Evolutionary conservation across 2,888 invertebrate species (phyloP), one percentile per base, ranked within the genome.

Genomic region (Polydrusus cervinus): DNA sequence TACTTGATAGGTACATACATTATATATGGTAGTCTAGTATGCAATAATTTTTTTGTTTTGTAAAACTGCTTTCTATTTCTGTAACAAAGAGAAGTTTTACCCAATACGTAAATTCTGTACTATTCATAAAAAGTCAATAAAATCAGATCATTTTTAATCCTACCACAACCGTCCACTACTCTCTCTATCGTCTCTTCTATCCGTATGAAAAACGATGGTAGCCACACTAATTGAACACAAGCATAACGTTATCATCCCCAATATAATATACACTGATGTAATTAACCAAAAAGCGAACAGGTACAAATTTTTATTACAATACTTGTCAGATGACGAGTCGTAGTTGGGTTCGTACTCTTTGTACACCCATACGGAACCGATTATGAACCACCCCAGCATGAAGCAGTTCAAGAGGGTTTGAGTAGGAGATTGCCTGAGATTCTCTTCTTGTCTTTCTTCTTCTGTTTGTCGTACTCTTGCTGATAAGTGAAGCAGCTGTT

Each of bases 321-420:
- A 92, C 80, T 87, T 85, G 20, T 88, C 87, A 53, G 80, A 79
- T 6, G 85, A 78, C 20, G 88, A 88, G 80, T 89, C 88, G 81
- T 89, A 90, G 81, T 90, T 89, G 64, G 91, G 92, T 82, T 91
- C 88, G 80, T 91, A 91, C 77, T 90, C 90, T 81, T 91, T 90
- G 83, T 92, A 93, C 1, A 93, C 91, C 92, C 92, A 92, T 73
- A 92, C 90, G 66, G 92, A 92, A 91, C 93, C 93, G 75, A 92
- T 90, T 79, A 93, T 91, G 80, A 93, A 92, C 92, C 92, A 93
- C 51, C 90, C 91, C 55, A 92, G 85, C 87, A 92, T 89, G 82
- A 93, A 92, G 82, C 90, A 91, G 84, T 90, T 90, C 40, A 91
- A 87, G 72, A 91, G 81, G 2, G 89, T 89, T 81, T 90, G 89